Conservation (phyloP, 2,888 invertebrate species). For the Hemaris fuciformis region DNA sequence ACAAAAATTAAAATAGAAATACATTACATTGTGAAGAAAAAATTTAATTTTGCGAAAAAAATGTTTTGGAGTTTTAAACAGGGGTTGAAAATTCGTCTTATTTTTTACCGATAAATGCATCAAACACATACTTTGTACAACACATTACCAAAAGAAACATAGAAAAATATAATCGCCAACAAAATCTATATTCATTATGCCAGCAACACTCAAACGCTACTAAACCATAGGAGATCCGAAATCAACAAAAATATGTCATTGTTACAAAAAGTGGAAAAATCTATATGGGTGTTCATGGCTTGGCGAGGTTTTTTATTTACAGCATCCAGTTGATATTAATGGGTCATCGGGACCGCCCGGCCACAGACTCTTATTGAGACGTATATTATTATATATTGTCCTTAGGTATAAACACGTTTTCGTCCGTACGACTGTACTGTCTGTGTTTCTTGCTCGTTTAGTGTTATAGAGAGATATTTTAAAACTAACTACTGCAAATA, state of each 20-base stretch:
- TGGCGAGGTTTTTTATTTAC: constrained; percentile 52
- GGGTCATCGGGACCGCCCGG: constrained; percentile 51
- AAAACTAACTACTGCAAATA: neutral
- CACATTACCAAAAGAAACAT: neutral
- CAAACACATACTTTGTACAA: neutral
- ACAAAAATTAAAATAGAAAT: too few relatives aligned
- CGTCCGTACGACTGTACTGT: neutral
- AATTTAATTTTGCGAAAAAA: too few relatives aligned
- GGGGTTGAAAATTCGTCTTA: neutral
- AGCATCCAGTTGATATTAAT: constrained; percentile 49
- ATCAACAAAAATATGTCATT: constrained; percentile 7
- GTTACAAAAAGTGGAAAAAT: constrained; percentile 8
- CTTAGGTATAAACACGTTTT: neutral
- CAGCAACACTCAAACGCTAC: neutral
- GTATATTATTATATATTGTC: constrained; percentile 35
- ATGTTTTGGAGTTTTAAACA: too few relatives aligned
- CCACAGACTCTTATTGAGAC: constrained; percentile 54
- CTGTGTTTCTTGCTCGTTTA: neutral
- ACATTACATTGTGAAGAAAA: too few relatives aligned
- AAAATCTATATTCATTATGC: neutral
- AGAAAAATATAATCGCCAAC: neutral
- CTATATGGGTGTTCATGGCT: constrained; percentile 38
- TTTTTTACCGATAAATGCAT: neutral
- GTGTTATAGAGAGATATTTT: neutral
- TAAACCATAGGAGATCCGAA: neutral